Base-by-base conservation (phyloP, 2,888 invertebrate species). In the Poecilobothrus nobilitatus region DNA sequence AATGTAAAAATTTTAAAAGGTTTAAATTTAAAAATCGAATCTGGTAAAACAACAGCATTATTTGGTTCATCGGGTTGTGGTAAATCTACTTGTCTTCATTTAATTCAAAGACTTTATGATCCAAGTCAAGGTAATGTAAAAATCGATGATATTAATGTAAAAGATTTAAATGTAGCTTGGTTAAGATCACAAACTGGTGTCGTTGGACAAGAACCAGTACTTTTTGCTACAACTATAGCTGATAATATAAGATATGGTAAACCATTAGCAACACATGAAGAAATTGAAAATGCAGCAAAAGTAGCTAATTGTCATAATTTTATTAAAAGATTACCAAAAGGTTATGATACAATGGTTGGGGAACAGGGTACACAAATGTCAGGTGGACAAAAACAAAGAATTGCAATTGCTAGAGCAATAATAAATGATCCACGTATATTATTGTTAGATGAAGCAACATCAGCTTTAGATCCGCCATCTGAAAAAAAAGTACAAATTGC, bases 181-280 rank as follows among this genome's bases (percentile, higher is more conserved):
- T 79, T 90, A 22, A 83, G 93, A 67, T 84, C 84, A 66, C 87
- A 90, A 76, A 88, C 92, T 71, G 91, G 91, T 0, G 86, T 92
- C 12, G 92, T 93, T 8, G 89, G 91, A 0, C 93, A 93, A 78
- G 92, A 93, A 74, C 93, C 91, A 0, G 88, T 90, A 10, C 83
- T 93, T 10, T 93, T 93, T 79, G 89, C 89, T 75, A 87, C 89
- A 9, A 87, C 87, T 62, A 91, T 93, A 63, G 66, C 68, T 8
- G 84, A 85, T 67, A 85, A 85, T 78, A 85, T 85, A 72, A 78
- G 89, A 67, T 89, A 91, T 82, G 92, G 93, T 71, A 85, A 86
- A 74, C 86, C 86, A 65, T 79, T 79, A 22, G 86, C 87, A 73
- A 86, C 85, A 3, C 84, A 86, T 67, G 84, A 84, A 66, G 89